Evolutionary conservation across 2,113 vertebrate genomes (phyloP), one percentile per base, ranked within the genome.

Genomic region (Arothron firmamentum): DNA sequence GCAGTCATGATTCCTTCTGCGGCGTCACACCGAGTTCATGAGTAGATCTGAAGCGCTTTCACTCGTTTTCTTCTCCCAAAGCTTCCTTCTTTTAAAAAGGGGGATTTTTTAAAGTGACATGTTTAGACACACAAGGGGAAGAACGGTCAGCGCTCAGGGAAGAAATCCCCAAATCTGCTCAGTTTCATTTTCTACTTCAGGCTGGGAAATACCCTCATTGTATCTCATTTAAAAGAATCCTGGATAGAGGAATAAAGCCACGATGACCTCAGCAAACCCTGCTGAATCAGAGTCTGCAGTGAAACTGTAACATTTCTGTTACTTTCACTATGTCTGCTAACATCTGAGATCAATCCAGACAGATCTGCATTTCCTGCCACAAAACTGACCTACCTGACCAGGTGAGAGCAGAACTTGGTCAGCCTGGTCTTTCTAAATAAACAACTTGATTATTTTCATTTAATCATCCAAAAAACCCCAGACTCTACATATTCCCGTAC

Each of bases 401-500:
- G 25, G 3, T 28, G 25, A 28, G 25, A 28, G 4, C 25, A 28
- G 25, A 28, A 28, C 6, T 28, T 3, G 3, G 21, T 3, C 25
- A 28, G 25, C 25, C 25, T 5, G 25, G 6, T 28, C 25, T 28
- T 28, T 28, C 4, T 6, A 28, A 28, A 28, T 3, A 28, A 28
- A 28, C 4, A 5, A 28, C 25, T 7, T 5, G 25, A 28, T 28
- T 43, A 43, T 43, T 43, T 43, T 12, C 7, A 14, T 11, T 43
- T 43, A 42, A 42, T 43, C 2, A 15, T 23, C 21, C 21, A 2
- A 23, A 23, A 23, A 23, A 23, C 21, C 21, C 21, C 42, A 15
- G 12, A 43, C 3, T 14, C 42, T 3, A 43, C 42, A 45, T 23
- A 4, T 11, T n/a, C 18, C 20, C 16, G 8, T 74, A 92, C 95